Conservation (phyloP, 2,888 invertebrate genomes). For the Chrysina gloriosa region DNA sequence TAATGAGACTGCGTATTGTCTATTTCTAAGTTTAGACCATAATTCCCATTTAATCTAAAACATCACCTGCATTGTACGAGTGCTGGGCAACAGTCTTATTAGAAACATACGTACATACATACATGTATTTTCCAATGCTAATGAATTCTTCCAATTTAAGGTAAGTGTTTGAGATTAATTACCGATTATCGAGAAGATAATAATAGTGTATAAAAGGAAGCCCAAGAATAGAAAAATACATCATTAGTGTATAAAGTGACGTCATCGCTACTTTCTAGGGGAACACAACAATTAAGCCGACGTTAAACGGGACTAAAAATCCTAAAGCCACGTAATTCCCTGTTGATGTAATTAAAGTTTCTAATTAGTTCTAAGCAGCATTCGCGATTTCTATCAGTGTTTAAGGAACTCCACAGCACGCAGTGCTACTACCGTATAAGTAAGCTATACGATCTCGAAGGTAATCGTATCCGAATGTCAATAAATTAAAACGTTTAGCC, state of each 20-base stretch:
- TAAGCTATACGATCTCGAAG: neutral
- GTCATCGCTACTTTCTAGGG: neutral
- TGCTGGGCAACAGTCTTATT: no score
- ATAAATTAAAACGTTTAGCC: slow-evolving; percentile 8
- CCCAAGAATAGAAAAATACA: neutral
- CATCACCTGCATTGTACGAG: no score
- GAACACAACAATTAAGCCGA: slow-evolving; percentile 12
- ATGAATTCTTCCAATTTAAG: neutral
- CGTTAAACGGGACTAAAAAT: slow-evolving; percentile 7
- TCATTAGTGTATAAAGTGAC: slow-evolving; percentile 1
- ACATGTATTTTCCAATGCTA: neutral
- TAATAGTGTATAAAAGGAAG: neutral
- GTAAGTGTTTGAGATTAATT: neutral
- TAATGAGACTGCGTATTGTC: no score
- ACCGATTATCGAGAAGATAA: neutral
- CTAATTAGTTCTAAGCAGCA: slow-evolving; percentile 28
- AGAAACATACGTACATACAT: neutral
- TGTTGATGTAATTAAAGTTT: slow-evolving; percentile 34
- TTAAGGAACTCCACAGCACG: neutral
- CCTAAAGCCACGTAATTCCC: slow-evolving; percentile 25
- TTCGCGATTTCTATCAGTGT: slow-evolving; percentile 15
- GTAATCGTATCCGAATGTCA: neutral
- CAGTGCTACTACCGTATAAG: neutral
- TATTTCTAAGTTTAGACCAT: no score
- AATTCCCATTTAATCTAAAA: no score